Evolutionary conservation across 2,113 vertebrate species (phyloP).

Genomic region (Sminthopsis crassicaudata): DNA sequence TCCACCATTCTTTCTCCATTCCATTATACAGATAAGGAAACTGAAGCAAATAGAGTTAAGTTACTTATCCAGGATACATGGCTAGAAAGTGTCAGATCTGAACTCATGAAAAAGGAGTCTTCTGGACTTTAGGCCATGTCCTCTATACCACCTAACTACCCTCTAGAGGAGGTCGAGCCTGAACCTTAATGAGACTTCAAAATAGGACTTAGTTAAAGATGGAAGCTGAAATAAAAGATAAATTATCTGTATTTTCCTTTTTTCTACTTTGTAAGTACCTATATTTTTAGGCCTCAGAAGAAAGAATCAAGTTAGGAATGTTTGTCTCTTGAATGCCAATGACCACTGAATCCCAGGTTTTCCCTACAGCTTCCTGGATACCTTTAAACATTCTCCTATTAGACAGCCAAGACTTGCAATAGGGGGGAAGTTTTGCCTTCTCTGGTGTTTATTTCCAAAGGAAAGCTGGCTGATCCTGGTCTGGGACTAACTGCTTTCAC

Average conservation of each 20-base stretch:
- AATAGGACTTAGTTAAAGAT: neutral
- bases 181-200: neutral
- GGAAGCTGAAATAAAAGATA: neutral
- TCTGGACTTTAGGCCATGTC: neutral
- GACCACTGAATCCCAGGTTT: neutral
- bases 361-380: slow-evolving; percentile 1
- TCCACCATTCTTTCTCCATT: neutral
- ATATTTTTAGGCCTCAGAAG: neutral
- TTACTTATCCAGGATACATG: neutral
- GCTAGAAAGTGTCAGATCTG: neutral
- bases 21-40: neutral
- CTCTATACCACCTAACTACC: too few species aligned
- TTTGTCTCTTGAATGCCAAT: neutral
- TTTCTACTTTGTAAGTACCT: neutral
- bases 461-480: neutral
- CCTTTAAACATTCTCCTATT: neutral
- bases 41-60: neutral
- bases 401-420: neutral
- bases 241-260: neutral
- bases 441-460: neutral
- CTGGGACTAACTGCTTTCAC: neutral
- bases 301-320: neutral
- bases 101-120: neutral
- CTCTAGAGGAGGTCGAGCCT: too few species aligned
- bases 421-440: neutral